These are phyloP conservation scores for Saccostrea echinata DNA, from an alignment of 1,140 invertebrate species.

Conservation along the genomic window DNA sequence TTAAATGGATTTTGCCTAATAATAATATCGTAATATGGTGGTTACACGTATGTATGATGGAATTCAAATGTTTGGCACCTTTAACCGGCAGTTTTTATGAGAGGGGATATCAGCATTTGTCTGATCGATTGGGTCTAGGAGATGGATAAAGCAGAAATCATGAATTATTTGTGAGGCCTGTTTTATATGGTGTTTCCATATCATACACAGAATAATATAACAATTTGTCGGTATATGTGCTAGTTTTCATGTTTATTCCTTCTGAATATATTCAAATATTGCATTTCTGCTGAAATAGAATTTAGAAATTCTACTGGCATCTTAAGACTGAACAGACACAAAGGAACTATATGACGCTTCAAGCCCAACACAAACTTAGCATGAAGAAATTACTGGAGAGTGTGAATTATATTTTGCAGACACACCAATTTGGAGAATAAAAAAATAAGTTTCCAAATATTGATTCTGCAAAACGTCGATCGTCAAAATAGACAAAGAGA, in stretches of 20 bases:
- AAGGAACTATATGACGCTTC: not conserved
- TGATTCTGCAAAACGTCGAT: not conserved
- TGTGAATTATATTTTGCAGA: not conserved
- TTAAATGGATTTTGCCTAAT: not conserved
- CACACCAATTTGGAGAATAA: not conserved
- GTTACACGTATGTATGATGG: not conserved
- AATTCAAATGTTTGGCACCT: slow-evolving; percentile 15
- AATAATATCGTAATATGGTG: not conserved
- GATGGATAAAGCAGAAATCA: slow-evolving; percentile 18
- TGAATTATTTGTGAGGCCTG: slow-evolving; percentile 28
- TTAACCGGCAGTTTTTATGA: not conserved
- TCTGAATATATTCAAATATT: too few relatives aligned
- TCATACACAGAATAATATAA: slow-evolving; percentile 1
- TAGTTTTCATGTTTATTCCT: not conserved
- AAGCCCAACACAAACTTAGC: not conserved
- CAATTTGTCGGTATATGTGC: not conserved
- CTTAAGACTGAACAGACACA: too few relatives aligned
- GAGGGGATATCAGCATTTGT: not conserved
- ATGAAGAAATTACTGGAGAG: not conserved
- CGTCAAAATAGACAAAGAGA: not conserved
- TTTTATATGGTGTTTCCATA: slow-evolving; percentile 11
- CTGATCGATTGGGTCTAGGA: not conserved
- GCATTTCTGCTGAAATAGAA: too few relatives aligned
- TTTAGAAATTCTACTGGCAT: too few relatives aligned
- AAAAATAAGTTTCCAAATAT: not conserved